Base-by-base conservation (phyloP, 2,797 vertebrate species). In the Neosilurus hyrtlii region DNA sequence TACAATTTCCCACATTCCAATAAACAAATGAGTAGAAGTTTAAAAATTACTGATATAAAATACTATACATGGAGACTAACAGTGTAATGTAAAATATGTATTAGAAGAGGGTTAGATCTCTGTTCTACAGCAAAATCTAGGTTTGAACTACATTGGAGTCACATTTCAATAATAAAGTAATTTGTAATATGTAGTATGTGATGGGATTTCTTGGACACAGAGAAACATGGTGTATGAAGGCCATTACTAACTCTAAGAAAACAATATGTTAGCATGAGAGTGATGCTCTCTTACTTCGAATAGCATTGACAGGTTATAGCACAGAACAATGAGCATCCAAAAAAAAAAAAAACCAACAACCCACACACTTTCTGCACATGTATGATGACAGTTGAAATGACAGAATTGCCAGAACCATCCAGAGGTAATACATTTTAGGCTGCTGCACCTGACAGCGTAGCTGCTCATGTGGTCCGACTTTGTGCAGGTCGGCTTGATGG, bases 381-480 rank as follows among this genome's bases (percentile, higher is more conserved):
- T 57, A 35, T 35, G 26, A 35, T 57, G 71, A 56, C 72, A 11
- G 52, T 9, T 15, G 52, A 57, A 56, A 22, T 77, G 74, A 77
- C 74, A 9, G 57, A 77, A 49, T 35, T n/a, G 74, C 61, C 74
- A 62, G 74, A 35, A 11, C 20, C 54, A 75, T 59, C 52, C 24
- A 35, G 26, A 43, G 35, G 61, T 62, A 61, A 49, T 62, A 62
- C 20, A 49, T 35, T 15, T 16, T 24, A 43, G 57, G 57, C 22
- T 61, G 56, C 26, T 37, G 73, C 18, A 61, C 6, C 57, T 43
- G 74, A 77, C 35, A 62, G 74, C 35, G 3, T 77, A 24, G 22
- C 74, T 77, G 57, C 57, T 77, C 20, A 9, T 22, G 57, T 59
- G 54, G 26, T 37, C 26, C 3, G 71, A 16, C 12, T 73, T 26